Base-by-base conservation (phyloP, 64 coral and sea anemone species). In the Astreopora myriophthalma region DNA sequence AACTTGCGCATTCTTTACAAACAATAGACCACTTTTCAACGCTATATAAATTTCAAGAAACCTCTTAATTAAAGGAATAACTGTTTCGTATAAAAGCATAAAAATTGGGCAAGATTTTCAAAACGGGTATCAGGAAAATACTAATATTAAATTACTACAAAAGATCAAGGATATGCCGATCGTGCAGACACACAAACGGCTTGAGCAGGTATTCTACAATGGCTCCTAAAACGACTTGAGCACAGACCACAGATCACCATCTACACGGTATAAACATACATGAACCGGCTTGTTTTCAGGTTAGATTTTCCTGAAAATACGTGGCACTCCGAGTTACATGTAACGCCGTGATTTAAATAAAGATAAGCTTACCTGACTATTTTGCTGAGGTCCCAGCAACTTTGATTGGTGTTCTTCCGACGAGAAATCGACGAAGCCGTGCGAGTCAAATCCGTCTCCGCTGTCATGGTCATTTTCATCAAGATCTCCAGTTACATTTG, bases 311-410 rank as follows among this genome's bases (percentile, higher is more conserved):
- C 51, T 55, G 40, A 46, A n/a, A 46, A 46, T 46, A 46, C 3
- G 40, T 46, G 40, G 10, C 4, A 46, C 11, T 46, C 4, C 3
- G 40, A 5, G 3, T 46, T 46, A 3, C 40, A 5, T 46, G 3
- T 11, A 46, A 11, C 40, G n/a, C n/a, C n/a, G n/a, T n/a, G n/a
- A n/a, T n/a, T n/a, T n/a, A n/a, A n/a, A n/a, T n/a, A n/a, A n/a
- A n/a, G n/a, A 26, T 6, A 27, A 25, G 23, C 9, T 34, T 22
- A 94, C 95, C 95, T 90, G 69, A 34, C 95, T 94, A 27, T 75
- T 84, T 77, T 96, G 95, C 39, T 87, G 93, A 0, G 95, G 95
- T 48, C 95, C 95, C 13, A 96, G 19, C 37, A 96, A 65, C n/a
- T 88, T 90, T 1, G 82, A 65, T 74, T 85, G 71, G 6, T 91